A percentile compares a stretch with the other conserved stretches of the same genome.
phyloP scores from a whole-genome alignment of 2,888 invertebrate genomes.

The Limnephilus auricula region DNA sequence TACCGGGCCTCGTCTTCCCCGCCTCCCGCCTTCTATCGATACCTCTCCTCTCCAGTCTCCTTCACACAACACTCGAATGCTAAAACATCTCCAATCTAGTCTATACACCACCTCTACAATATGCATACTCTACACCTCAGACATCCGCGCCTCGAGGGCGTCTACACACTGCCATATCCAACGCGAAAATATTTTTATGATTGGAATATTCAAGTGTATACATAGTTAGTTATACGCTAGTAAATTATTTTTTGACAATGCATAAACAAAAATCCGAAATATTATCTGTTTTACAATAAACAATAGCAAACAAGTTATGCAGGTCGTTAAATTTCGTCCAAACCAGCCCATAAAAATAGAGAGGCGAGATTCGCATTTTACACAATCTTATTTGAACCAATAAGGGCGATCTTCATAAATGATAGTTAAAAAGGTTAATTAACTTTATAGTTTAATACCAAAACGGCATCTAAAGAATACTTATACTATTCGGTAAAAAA shows the following conservation, averaged over 20 bases:
- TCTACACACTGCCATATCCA: neutral
- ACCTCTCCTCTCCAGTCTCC: neutral
- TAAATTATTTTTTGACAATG: neutral
- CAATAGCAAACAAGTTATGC: neutral
- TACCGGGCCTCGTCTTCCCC: neutral
- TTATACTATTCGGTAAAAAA: too few relatives aligned
- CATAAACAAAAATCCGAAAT: neutral
- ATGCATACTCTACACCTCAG: neutral
- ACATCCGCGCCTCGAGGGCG: slow-evolving; percentile 39
- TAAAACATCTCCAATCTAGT: neutral
- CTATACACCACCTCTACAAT: too few relatives aligned
- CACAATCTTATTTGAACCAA: neutral
- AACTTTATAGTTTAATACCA: too few relatives aligned
- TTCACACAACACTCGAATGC: neutral
- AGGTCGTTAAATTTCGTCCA: neutral
- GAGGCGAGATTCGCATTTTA: neutral
- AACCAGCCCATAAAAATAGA: neutral
- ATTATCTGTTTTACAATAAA: neutral
- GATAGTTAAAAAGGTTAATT: too few relatives aligned
- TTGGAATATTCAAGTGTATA: slow-evolving; percentile 10
- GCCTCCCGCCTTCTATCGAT: neutral
- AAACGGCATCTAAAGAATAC: too few relatives aligned
- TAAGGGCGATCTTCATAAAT: neutral
- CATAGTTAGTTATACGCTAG: neutral
- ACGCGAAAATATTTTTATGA: slow-evolving; percentile 31